These are phyloP conservation scores for Creontiades dilutus DNA, from an alignment of 2,888 invertebrate species.

Conservation along the genomic window DNA sequence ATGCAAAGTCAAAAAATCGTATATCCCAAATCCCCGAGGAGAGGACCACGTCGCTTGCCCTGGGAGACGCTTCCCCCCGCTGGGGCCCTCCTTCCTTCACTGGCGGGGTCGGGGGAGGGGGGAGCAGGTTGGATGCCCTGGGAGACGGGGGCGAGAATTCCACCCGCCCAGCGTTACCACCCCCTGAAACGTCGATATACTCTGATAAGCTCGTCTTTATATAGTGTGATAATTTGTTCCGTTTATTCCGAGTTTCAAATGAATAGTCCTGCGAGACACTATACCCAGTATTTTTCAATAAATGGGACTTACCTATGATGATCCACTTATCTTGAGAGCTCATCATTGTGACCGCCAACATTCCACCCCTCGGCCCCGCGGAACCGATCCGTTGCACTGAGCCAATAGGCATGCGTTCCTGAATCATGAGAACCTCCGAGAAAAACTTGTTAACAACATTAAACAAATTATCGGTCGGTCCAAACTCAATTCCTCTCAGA, in stretches of 20 bases:
- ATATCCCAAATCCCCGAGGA: no score
- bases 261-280: slow-evolving; percentile 37
- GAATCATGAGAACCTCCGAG: neutral
- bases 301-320: neutral
- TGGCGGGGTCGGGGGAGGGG: no score
- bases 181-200: no score
- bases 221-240: no score
- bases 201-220: no score
- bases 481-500: slow-evolving; percentile 5
- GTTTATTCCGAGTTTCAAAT: neutral
- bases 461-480: neutral
- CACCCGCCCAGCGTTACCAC: no score
- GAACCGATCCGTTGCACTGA: neutral
- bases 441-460: neutral
- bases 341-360: neutral
- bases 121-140: no score
- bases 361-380: neutral
- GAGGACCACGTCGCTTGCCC: no score
- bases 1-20: no score
- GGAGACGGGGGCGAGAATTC: no score
- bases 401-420: neutral
- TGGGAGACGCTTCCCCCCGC: no score
- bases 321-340: neutral
- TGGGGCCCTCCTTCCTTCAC: no score
- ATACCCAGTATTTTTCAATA: neutral